phyloP scores from a whole-genome alignment of 2,888 invertebrate genomes.

The Panopea generosa region DNA sequence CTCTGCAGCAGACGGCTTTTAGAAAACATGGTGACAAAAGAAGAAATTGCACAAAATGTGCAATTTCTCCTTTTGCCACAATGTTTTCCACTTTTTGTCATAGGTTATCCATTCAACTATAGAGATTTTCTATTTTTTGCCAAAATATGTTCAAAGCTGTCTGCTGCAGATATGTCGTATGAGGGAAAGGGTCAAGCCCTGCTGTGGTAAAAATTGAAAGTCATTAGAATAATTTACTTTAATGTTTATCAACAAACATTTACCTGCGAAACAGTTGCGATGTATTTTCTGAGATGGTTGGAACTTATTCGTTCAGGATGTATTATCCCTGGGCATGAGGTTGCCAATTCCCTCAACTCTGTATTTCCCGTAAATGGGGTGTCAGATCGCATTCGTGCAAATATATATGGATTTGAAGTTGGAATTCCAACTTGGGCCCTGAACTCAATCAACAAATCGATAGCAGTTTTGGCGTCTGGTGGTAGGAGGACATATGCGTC shows the following conservation, averaged over 20 bases:
- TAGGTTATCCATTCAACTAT: too few species aligned
- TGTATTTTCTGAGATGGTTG: slow-evolving; percentile 8
- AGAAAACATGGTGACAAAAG: too few species aligned
- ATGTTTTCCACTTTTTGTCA: too few species aligned
- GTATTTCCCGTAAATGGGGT: slow-evolving; percentile 8
- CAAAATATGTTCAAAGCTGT: background rate
- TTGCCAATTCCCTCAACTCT: background rate
- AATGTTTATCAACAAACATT: background rate
- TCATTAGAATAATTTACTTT: background rate
- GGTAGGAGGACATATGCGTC: background rate
- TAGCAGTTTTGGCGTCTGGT: background rate
- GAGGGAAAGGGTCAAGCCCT: background rate
- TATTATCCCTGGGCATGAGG: background rate
- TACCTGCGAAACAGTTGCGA: slow-evolving; percentile 14
- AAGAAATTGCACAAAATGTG: too few species aligned
- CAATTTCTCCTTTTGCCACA: too few species aligned
- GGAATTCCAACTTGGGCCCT: slow-evolving; percentile 1
- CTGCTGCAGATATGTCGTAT: background rate
- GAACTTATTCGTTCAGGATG: slow-evolving; percentile 8
- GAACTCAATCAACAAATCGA: background rate
- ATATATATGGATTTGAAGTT: background rate
- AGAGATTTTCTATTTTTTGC: too few species aligned
- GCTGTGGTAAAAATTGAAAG: background rate
- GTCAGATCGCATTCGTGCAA: background rate
- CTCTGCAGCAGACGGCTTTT: too few species aligned